Conservation (phyloP, 2,113 vertebrate species). For the Xenopus tropicalis region UCB_Xtro_10.0 CM004452.2:5993001-5993500, state of each 20-base stretch:
- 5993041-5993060: conserved; percentile 9
- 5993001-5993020: background rate
- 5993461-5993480: background rate
- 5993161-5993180: conserved; percentile 25
- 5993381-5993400: conserved; percentile 3
- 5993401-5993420: conserved; percentile 22
- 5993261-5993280: conserved; percentile 2
- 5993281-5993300: conserved; percentile 25
- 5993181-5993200: conserved; percentile 37
- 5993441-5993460: conserved; percentile 25
- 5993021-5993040: background rate
- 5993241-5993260: conserved; percentile 36
- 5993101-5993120: conserved; percentile 23
- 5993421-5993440: conserved; percentile 11
- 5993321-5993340: conserved; percentile 10
- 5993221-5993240: conserved; percentile 43
- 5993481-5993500: background rate
- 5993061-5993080: conserved; percentile 7
- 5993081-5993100: conserved; percentile 22
- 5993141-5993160: conserved; percentile 12
- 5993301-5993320: conserved; percentile 20
- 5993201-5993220: conserved; percentile 31
- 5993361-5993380: conserved; percentile 2
- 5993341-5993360: conserved; percentile 10
- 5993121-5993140: conserved; percentile 25